A percentile compares a stretch with the other conserved stretches of the same genome.
These are phyloP conservation scores for Willowsia nigromaculata DNA, from an alignment of 2,888 invertebrate genomes.

Conservation along the genomic window DNA sequence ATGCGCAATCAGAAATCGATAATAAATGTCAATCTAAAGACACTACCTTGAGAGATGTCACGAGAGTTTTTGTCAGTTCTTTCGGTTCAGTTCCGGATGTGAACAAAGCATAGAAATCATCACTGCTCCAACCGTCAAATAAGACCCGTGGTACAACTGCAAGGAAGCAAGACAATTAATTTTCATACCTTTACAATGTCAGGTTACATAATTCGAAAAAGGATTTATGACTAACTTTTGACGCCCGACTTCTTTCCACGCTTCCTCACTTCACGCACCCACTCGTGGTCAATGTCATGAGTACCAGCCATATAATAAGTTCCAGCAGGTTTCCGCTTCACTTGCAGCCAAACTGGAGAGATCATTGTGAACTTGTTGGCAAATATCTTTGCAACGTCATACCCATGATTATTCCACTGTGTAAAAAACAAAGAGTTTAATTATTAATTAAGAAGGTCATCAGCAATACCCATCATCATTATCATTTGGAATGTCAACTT, in stretches of 20 bases:
- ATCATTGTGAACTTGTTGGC: constrained; percentile 93
- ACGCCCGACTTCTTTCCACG: constrained; percentile 83
- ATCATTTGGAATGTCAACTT: constrained; percentile 67
- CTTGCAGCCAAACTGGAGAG: constrained; percentile 97
- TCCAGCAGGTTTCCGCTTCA: constrained; percentile 85
- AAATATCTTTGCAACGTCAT: constrained; percentile 94
- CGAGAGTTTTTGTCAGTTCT: constrained; percentile 86
- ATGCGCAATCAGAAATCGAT: not conserved
- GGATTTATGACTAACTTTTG: no score
- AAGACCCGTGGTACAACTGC: constrained; percentile 94
- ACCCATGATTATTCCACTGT: constrained; percentile 97
- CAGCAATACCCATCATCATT: not conserved
- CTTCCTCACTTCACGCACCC: constrained; percentile 88
- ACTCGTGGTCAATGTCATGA: constrained; percentile 92
- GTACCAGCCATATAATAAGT: constrained; percentile 86
- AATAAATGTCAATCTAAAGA: not conserved
- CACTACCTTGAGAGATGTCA: constrained; percentile 83
- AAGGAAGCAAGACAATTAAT: constrained; percentile 50
- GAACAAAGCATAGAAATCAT: constrained; percentile 88
- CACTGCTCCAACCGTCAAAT: constrained; percentile 91
- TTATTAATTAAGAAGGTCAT: no score
- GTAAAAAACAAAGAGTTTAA: constrained; percentile 4
- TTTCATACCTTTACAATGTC: not conserved
- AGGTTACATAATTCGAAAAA: no score
- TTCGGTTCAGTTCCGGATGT: constrained; percentile 85